These are phyloP conservation scores for Adelognathus sp. DNA, from an alignment of 2,888 invertebrate genomes.

Conservation along the genomic window DNA sequence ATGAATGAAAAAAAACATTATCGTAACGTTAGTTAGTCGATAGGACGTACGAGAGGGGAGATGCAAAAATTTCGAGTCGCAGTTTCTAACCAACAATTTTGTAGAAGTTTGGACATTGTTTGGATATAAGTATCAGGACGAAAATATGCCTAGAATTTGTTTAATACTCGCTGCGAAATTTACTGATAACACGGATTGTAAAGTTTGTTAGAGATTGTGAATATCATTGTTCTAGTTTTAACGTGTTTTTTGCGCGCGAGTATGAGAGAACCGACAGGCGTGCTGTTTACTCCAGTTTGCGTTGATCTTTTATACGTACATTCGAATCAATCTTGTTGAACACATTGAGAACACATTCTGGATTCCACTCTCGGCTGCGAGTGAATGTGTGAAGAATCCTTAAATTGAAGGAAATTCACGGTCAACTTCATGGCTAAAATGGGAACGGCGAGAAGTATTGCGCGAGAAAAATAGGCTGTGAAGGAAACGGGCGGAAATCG, in stretches of 20 bases:
- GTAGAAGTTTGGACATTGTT: neutral
- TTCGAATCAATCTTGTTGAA: no score
- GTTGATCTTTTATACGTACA: no score
- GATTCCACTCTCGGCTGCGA: no score
- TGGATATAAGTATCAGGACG: neutral
- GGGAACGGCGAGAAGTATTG: neutral
- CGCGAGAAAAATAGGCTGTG: slow-evolving; percentile 34
- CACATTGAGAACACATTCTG: no score
- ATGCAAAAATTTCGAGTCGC: slow-evolving; percentile 12
- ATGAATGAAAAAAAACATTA: neutral
- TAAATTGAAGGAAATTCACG: no score
- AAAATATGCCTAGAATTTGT: neutral
- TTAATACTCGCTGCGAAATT: neutral
- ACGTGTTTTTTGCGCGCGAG: neutral
- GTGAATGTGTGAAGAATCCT: no score
- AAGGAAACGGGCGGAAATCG: slow-evolving; percentile 25
- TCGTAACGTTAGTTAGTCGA: slow-evolving; percentile 16
- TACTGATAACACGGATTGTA: slow-evolving; percentile 1
- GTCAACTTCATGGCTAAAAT: neutral
- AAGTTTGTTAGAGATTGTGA: slow-evolving; percentile 10
- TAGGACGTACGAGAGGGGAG: neutral
- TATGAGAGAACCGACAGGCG: neutral
- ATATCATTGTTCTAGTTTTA: slow-evolving; percentile 17
- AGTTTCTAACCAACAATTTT: neutral
- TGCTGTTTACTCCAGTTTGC: neutral